Conservation (phyloP, 2,888 invertebrate genomes). For the Ceramica pisi region DNA sequence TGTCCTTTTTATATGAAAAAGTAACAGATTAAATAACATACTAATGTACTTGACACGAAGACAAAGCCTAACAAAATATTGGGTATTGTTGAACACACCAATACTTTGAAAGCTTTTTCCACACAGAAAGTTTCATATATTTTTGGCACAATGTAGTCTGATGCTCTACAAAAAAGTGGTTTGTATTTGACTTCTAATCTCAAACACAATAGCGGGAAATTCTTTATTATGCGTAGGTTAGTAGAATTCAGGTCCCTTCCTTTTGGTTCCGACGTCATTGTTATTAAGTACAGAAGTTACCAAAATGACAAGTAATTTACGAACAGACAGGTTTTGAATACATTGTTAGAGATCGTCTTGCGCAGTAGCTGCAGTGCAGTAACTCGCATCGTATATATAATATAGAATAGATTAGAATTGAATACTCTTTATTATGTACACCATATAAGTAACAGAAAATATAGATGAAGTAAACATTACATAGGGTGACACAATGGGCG, state of each 20-base stretch:
- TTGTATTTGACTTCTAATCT: slow-evolving; percentile 2
- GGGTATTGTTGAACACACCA: not conserved
- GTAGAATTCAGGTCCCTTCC: not conserved
- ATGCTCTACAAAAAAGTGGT: not conserved
- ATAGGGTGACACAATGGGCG: too few species aligned
- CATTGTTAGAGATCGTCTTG: too few species aligned
- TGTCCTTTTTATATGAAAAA: too few species aligned
- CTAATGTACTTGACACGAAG: not conserved
- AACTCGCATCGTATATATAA: too few species aligned
- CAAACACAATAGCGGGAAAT: not conserved
- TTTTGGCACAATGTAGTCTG: not conserved
- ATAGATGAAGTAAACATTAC: too few species aligned
- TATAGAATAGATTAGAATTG: too few species aligned
- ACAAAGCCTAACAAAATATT: not conserved
- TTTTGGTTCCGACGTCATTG: not conserved
- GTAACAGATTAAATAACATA: not conserved
- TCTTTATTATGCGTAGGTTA: not conserved
- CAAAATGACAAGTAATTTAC: not conserved
- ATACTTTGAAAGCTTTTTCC: not conserved
- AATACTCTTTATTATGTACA: too few species aligned
- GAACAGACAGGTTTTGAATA: not conserved
- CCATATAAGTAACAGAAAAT: too few species aligned
- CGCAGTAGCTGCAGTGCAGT: too few species aligned
- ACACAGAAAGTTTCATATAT: not conserved
- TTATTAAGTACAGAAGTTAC: not conserved